These are phyloP conservation scores for Trypoxylus dichotomus DNA, from an alignment of 1,140 invertebrate genomes.

Conservation along the genomic window DNA sequence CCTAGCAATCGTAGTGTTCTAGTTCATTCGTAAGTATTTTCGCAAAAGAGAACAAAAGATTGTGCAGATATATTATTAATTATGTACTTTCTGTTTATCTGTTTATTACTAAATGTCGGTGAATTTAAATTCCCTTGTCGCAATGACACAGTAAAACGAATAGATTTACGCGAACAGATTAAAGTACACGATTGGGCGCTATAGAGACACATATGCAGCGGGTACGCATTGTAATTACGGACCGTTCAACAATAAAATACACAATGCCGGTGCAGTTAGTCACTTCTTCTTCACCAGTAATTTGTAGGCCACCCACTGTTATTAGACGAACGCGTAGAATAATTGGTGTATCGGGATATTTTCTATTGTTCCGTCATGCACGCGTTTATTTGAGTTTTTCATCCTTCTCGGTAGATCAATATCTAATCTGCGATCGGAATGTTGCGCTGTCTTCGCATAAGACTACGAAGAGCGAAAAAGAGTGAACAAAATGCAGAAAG, in stretches of 20 bases:
- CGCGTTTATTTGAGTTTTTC: slow-evolving; percentile 11
- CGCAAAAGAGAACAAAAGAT: too few relatives aligned
- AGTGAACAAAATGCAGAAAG: neutral
- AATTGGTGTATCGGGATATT: slow-evolving; percentile 21
- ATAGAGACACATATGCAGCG: neutral
- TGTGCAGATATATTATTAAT: too few relatives aligned
- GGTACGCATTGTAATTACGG: neutral
- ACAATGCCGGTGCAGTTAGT: slow-evolving; percentile 20
- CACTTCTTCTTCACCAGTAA: slow-evolving; percentile 7
- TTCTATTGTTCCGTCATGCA: slow-evolving; percentile 13
- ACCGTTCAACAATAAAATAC: neutral
- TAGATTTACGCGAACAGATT: slow-evolving; percentile 7
- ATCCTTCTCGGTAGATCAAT: neutral
- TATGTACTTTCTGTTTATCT: too few relatives aligned
- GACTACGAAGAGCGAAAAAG: neutral
- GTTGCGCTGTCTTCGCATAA: neutral
- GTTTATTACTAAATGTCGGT: slow-evolving; percentile 1
- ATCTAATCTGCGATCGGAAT: slow-evolving; percentile 23
- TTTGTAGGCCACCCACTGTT: slow-evolving; percentile 20
- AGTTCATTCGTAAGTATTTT: too few relatives aligned
- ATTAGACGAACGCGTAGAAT: slow-evolving; percentile 5
- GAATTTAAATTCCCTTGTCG: neutral
- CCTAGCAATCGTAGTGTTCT: too few relatives aligned
- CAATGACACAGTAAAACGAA: neutral
- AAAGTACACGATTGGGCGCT: neutral